These are phyloP conservation scores for Reticulitermes lucifugus DNA, from an alignment of 2,888 invertebrate genomes.

Conservation along the genomic window DNA sequence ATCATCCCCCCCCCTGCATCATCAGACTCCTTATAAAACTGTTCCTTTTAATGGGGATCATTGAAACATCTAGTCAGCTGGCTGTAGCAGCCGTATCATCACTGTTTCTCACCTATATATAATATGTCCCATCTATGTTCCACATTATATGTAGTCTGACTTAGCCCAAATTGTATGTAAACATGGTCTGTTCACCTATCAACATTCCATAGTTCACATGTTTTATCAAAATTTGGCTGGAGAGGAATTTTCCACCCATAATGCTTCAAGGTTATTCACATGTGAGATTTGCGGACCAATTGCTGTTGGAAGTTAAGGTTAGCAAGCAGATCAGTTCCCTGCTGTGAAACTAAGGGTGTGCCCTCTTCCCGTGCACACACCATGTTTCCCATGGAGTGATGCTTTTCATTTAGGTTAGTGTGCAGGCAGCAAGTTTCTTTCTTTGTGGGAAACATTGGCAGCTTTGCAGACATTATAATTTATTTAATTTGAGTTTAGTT, in stretches of 20 bases:
- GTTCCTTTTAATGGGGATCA: slow-evolving; percentile 25
- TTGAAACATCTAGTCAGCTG: slow-evolving; percentile 51
- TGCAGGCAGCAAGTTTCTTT: background rate
- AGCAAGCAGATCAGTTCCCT: slow-evolving; percentile 43
- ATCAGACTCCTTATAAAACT: slow-evolving; percentile 8
- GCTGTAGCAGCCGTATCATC: slow-evolving; percentile 44
- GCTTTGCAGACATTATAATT: slow-evolving; percentile 17
- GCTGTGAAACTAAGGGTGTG: slow-evolving; percentile 51
- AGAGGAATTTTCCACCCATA: background rate
- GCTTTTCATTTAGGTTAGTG: slow-evolving; percentile 12
- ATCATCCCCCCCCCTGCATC: background rate
- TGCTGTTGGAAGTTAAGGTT: slow-evolving; percentile 43
- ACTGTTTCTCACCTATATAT: slow-evolving; percentile 41
- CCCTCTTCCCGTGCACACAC: slow-evolving; percentile 44
- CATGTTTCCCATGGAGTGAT: slow-evolving; percentile 34
- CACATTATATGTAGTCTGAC: slow-evolving; percentile 42
- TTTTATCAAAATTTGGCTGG: slow-evolving; percentile 47
- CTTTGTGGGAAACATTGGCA: background rate
- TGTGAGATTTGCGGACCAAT: slow-evolving; percentile 55
- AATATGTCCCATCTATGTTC: slow-evolving; percentile 48
- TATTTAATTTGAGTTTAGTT: slow-evolving; percentile 33
- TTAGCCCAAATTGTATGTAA: slow-evolving; percentile 45
- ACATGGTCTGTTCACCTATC: slow-evolving; percentile 43
- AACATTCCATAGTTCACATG: slow-evolving; percentile 53
- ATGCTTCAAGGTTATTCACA: slow-evolving; percentile 51